Base-by-base conservation (phyloP, 2,888 invertebrate species). In the Ochropleura leucogaster region DNA sequence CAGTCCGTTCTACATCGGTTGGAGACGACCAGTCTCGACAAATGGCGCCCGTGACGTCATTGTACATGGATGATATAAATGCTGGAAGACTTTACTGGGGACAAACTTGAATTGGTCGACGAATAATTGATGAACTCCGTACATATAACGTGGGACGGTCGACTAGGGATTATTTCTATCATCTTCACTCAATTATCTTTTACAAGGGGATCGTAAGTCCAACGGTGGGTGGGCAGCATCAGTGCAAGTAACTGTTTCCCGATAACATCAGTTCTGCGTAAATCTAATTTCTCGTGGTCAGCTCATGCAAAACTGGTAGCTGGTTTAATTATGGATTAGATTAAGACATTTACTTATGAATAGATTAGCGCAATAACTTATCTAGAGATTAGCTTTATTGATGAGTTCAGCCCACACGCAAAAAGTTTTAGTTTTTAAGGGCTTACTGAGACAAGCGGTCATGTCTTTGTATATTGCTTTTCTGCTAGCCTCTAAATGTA, bases 1-100 rank as follows among this genome's bases (percentile, higher is more conserved):
- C 65, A 82, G 66, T 74, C 53, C 62, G 85, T 66, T 66, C 87
- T 65, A 85, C 68, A 80, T 85, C 18, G 53, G 51, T 3, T 77
- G 79, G 84, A 82, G 87, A 77, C 87, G 55, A n/a, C 64, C 30
- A 70, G 86, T 85, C 86, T 78, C 77, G 86, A 77, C 80, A 76
- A 59, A 73, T 65, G 84, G 85, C 84, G 87, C 84, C 87, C 72
- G 76, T 86, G 80, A 87, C 83, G 85, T 87, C 77, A 86, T 16
- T 18, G 20, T n/a, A 67, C 59, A 66, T 53, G 55, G 62, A 63
- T 46, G 47, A 53, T 68, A 62, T 82, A 70, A 71, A 72, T 82
- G 69, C 62, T 65, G 20, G 20, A 63, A 80, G 68, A 67, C 64
- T 78, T 44, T 64, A 55, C 68, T n/a, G 42, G 62, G 67, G 49